A percentile compares a stretch with the other conserved stretches of the same genome.
phyloP scores from a whole-genome alignment of 1,140 invertebrate species.

The Ridgeia piscesae region DNA sequence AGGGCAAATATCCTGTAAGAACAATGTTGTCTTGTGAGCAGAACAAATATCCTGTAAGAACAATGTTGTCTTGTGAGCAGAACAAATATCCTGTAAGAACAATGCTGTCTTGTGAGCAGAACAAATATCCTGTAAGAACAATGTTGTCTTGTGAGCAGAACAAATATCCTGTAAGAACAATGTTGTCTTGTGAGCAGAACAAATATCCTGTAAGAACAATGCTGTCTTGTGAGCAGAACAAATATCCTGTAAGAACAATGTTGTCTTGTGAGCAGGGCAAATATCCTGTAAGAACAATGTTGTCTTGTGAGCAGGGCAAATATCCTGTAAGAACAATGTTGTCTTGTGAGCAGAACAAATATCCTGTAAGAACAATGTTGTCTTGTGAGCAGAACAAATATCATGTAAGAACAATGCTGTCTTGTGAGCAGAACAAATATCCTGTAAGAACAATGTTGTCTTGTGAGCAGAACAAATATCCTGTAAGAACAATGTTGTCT shows the following conservation, averaged over 20 bases:
- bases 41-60: not conserved
- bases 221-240: not conserved
- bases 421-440: not conserved
- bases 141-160: too few relatives aligned
- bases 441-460: too few relatives aligned
- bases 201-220: too few relatives aligned
- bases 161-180: not conserved
- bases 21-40: too few relatives aligned
- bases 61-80: not conserved
- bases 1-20: not conserved
- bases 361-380: not conserved
- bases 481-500: too few relatives aligned
- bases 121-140: not conserved
- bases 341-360: not conserved
- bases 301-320: not conserved
- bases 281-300: not conserved
- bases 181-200: not conserved
- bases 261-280: too few relatives aligned
- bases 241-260: not conserved
- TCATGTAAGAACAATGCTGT: too few relatives aligned
- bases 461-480: not conserved
- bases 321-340: too few relatives aligned
- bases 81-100: not conserved
- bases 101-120: not conserved
- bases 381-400: not conserved